Conservation (phyloP, 2,113 vertebrate species). For the Puntigrus tetrazona region DNA sequence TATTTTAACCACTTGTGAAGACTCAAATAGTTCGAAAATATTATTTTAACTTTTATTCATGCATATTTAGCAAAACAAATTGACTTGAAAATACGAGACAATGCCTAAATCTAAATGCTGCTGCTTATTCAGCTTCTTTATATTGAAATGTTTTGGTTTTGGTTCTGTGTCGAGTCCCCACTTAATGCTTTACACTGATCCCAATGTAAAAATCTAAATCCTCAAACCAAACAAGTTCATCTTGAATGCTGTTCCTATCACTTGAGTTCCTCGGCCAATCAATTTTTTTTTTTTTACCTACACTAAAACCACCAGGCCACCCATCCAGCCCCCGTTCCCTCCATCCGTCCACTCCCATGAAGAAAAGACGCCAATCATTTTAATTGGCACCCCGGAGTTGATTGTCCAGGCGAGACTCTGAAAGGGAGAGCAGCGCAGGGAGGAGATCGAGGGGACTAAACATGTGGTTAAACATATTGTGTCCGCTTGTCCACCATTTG, state of each 20-base stretch:
- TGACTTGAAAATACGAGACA: too few species aligned
- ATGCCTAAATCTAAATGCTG: too few species aligned
- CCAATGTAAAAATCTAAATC: neutral
- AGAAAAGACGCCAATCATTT: constrained; percentile 77
- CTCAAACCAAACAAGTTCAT: neutral
- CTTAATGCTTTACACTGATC: too few species aligned
- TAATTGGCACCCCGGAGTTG: constrained; percentile 77
- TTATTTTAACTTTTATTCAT: too few species aligned
- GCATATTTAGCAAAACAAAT: too few species aligned
- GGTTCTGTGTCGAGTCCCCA: neutral
- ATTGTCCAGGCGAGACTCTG: constrained; percentile 67
- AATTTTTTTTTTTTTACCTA: neutral
- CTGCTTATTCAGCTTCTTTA: too few species aligned
- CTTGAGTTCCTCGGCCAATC: neutral
- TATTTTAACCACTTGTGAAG: too few species aligned
- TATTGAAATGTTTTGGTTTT: too few species aligned
- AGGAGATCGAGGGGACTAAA: constrained; percentile 43
- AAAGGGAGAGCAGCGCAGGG: constrained; percentile 49
- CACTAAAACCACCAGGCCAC: constrained; percentile 65
- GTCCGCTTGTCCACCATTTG: constrained; percentile 25
- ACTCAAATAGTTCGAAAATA: too few species aligned
- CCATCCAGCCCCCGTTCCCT: constrained; percentile 73
- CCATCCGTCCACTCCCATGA: constrained; percentile 75
- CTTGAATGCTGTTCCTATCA: constrained; percentile 38
- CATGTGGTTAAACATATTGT: constrained; percentile 53